Conservation (phyloP, 2,113 vertebrate species). For the Callorhinus ursinus region DNA sequence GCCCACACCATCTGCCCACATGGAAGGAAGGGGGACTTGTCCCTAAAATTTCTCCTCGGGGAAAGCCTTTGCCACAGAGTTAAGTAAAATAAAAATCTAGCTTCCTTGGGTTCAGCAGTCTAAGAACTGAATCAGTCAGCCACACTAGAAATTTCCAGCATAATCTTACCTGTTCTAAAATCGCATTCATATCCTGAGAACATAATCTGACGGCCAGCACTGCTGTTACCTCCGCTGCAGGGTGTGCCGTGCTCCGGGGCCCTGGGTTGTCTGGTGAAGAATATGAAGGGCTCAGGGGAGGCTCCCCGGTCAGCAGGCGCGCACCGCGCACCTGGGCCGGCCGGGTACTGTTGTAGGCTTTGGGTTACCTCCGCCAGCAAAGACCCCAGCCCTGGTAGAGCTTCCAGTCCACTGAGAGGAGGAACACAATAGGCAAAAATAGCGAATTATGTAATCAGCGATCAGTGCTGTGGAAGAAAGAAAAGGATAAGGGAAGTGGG, state of each 20-base stretch:
- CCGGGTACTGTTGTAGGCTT: not conserved
- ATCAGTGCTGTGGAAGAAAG: not conserved
- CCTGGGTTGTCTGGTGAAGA: not conserved
- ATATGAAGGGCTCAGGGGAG: not conserved
- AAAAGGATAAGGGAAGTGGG: not conserved
- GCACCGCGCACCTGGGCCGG: accelerated
- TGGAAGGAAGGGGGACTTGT: not conserved
- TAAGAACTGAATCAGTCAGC: not conserved
- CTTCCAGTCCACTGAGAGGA: not conserved
- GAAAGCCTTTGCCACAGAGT: not conserved
- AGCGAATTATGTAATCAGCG: not conserved
- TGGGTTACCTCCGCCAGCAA: not conserved
- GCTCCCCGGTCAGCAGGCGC: accelerated
- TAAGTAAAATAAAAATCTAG: not conserved
- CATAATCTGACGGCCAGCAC: not conserved
- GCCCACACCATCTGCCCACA: not conserved
- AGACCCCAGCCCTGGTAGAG: not conserved
- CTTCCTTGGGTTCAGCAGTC: not conserved
- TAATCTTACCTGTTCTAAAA: not conserved
- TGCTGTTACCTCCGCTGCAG: not conserved
- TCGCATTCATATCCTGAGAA: not conserved
- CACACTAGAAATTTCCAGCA: not conserved
- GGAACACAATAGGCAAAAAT: accelerated
- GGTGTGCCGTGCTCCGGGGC: not conserved
- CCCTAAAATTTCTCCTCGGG: not conserved